phyloP scores from a whole-genome alignment of 23 tunicate species.

The Styela plicata region DNA sequence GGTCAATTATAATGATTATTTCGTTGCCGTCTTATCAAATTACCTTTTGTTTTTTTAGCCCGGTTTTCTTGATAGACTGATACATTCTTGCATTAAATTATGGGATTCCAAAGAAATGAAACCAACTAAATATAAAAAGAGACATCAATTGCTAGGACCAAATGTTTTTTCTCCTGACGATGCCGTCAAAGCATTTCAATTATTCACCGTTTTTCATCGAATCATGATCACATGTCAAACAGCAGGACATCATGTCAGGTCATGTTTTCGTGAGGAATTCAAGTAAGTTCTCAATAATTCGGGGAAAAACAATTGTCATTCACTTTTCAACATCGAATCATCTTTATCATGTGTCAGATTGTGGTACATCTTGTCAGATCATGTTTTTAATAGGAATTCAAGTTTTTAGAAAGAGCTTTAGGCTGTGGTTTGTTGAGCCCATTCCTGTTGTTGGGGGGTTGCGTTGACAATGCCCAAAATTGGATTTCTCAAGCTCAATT shows the following conservation, averaged over 20 bases:
- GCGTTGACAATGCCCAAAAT: too few species aligned
- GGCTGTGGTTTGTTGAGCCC: too few species aligned
- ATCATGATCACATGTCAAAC: slow-evolving; percentile 20
- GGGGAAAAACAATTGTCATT: too few species aligned
- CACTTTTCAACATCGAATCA: too few species aligned
- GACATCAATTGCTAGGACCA: neutral
- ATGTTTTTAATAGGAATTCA: too few species aligned
- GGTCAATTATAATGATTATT: too few species aligned
- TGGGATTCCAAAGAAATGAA: slow-evolving; percentile 8
- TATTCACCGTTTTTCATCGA: slow-evolving; percentile 47
- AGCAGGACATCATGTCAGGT: slow-evolving; percentile 11
- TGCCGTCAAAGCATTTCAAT: slow-evolving; percentile 28
- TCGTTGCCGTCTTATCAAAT: too few species aligned
- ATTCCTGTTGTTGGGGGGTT: too few species aligned
- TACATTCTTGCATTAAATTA: slow-evolving; percentile 1
- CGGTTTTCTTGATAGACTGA: slow-evolving; percentile 7
- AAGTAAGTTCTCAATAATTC: slow-evolving; percentile 37
- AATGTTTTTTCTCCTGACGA: slow-evolving; percentile 19
- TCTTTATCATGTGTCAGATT: too few species aligned
- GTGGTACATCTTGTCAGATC: too few species aligned
- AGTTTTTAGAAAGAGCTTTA: too few species aligned
- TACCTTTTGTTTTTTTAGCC: neutral
- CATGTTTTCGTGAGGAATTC: slow-evolving; percentile 60
- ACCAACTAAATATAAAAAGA: neutral
- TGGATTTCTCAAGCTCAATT: too few species aligned